phyloP scores from a whole-genome alignment of 2,113 vertebrate genomes.

The Cinclus cinclus region DNA sequence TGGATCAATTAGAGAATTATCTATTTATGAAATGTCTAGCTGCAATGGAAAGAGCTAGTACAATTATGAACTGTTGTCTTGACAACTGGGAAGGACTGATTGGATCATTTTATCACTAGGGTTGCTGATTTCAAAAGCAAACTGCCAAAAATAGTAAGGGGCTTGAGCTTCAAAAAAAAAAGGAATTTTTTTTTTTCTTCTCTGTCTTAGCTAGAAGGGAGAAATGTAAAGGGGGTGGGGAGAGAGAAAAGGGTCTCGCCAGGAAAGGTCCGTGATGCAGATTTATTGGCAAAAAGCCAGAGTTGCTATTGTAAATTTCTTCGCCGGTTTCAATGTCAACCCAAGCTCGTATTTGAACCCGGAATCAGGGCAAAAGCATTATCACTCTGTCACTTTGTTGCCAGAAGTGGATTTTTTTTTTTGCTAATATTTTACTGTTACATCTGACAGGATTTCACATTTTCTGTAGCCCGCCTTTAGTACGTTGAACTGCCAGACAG shows the following conservation, averaged over 20 bases:
- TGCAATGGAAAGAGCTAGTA: conserved; percentile 77
- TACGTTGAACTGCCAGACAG: conserved; percentile 98
- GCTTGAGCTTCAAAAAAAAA: conserved; percentile 44
- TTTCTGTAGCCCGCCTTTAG: conserved; percentile 95
- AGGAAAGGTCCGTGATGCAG: conserved; percentile 67
- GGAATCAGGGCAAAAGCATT: conserved; percentile 91
- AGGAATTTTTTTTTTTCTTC: not conserved
- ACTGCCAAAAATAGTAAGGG: conserved; percentile 71
- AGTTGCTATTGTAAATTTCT: conserved; percentile 80
- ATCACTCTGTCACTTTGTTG: conserved; percentile 88
- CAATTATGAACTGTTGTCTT: conserved; percentile 84
- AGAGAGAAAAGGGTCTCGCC: conserved; percentile 50
- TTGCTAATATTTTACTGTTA: conserved; percentile 94
- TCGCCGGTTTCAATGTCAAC: conserved; percentile 78
- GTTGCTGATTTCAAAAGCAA: conserved; percentile 77
- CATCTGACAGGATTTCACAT: conserved; percentile 97
- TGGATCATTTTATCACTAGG: conserved; percentile 79
- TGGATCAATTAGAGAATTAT: conserved; percentile 83
- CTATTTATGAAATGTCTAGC: conserved; percentile 81
- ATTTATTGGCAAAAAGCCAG: conserved; percentile 79
- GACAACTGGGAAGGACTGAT: conserved; percentile 81
- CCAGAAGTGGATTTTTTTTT: conserved; percentile 80
- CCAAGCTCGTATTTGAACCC: conserved; percentile 87
- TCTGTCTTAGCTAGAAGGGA: conserved; percentile 15
- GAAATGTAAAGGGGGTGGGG: conserved; percentile 39